These are phyloP conservation scores for Latrodectus hesperus DNA, from an alignment of 2,888 invertebrate species.

Conservation along the genomic window DNA sequence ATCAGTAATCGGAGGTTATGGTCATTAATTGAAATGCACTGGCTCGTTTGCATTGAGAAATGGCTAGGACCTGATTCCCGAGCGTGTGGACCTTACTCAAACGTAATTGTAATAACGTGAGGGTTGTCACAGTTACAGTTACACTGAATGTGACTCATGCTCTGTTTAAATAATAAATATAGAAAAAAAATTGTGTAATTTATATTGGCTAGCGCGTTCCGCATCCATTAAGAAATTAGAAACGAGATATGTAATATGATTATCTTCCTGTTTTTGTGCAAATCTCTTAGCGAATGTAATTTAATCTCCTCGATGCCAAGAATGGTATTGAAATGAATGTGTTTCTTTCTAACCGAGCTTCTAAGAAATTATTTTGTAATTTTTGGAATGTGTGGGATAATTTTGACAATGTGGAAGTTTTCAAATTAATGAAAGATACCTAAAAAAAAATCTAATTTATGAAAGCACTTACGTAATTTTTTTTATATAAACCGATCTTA, in stretches of 20 bases:
- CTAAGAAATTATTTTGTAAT: no score
- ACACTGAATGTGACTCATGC: not conserved
- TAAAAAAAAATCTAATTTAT: no score
- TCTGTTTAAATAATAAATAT: not conserved
- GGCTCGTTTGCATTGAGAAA: conserved; percentile 17
- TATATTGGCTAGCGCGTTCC: conserved; percentile 14
- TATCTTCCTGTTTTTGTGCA: conserved; percentile 14
- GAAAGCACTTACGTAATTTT: no score
- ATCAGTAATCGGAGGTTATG: conserved; percentile 46
- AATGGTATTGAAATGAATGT: no score
- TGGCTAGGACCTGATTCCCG: conserved; percentile 9
- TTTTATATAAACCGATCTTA: no score
- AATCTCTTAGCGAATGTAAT: not conserved
- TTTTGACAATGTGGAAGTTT: no score
- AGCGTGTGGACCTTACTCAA: not conserved
- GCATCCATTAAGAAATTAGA: conserved; percentile 50
- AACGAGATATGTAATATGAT: not conserved
- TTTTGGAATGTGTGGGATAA: no score
- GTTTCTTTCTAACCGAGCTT: no score
- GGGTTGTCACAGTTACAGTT: conserved; percentile 58
- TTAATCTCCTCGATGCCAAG: no score
- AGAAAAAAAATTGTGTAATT: conserved; percentile 24
- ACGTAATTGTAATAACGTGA: conserved; percentile 33
- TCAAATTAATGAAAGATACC: no score
- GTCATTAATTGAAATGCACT: conserved; percentile 52